Evolutionary conservation across 2,113 vertebrate genomes (phyloP), one percentile per base, ranked within the genome.

Genomic region (Oryzias woworae): DNA sequence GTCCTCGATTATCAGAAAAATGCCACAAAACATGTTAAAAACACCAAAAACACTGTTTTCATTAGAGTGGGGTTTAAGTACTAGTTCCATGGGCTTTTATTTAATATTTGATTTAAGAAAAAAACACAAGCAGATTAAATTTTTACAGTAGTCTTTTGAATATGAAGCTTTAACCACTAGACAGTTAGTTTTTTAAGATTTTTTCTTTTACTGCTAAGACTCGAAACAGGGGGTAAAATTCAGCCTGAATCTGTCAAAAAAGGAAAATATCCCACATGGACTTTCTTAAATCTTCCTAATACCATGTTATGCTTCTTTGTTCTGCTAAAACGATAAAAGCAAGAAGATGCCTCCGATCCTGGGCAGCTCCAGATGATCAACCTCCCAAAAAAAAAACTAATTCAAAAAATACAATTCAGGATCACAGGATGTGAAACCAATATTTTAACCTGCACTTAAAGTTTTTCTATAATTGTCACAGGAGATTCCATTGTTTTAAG

Each of bases 131-230:
- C 17, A 31, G 23, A 51, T 41, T 51, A 1, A 10, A 7, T 16
- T 5, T 10, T 10, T 36, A 36, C 36, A 36, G 36, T 36, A 36
- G 12, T 36, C 36, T 12, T 36, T 36, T 12, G 22, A 36, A 4
- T 46, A 18, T 53, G 24, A 57, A 50, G 12, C 53, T 43, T 16
- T 24, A 24, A 24, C 7, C 7, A 44, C 47, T n/a, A 58, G 61
- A 48, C 5, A 2, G 53, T 51, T 62, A 48, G n/a, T 15, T 70
- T 43, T n/a, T 47, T 7, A 7, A 48, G 46, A 31, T 69, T 46
- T 8, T 20, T 14, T 28, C 23, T 4, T 2, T 26, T 28, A 15
- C 23, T 43, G 44, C 24, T 50, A 50, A 22, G 20, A 1, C 7
- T 6, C 44, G 12, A 55, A 75, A 55, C 14, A 57, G 10, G 20